Evolutionary conservation across 92 coral and sea anemone genomes (phyloP).

Genomic region (Palythoa caribaeorum): DNA sequence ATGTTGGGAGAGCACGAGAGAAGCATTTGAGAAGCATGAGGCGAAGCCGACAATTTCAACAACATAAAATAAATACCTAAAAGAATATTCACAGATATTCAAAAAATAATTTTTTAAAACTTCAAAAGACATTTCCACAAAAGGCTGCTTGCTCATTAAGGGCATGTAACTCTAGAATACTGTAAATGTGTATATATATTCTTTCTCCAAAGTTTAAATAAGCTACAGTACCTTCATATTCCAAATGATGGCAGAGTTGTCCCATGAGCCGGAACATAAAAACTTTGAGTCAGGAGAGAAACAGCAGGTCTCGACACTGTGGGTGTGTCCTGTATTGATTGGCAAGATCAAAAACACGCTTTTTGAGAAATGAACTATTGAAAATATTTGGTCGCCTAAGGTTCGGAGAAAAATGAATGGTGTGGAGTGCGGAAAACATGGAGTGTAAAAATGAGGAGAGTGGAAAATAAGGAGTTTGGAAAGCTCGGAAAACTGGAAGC

Average conservation of each 20-base stretch:
- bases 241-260: slow-evolving; percentile 95
- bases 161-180: not conserved
- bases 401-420: not conserved
- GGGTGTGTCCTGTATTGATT: slow-evolving; percentile 82
- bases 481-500: no score
- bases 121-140: not conserved
- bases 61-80: no score
- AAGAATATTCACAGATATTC: no score
- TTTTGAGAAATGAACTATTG: not conserved
- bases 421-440: no score
- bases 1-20: no score
- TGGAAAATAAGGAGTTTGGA: no score
- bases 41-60: no score
- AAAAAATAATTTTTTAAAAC: no score
- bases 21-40: no score
- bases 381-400: not conserved
- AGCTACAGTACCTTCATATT: slow-evolving; percentile 72
- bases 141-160: not conserved
- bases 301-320: slow-evolving; percentile 97
- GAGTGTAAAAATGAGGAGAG: no score
- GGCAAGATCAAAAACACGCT: not conserved
- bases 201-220: not conserved
- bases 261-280: slow-evolving; percentile 99
- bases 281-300: slow-evolving; percentile 82
- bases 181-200: not conserved